Conservation (phyloP, 1,140 invertebrate genomes). For the Hermetia illucens region DNA sequence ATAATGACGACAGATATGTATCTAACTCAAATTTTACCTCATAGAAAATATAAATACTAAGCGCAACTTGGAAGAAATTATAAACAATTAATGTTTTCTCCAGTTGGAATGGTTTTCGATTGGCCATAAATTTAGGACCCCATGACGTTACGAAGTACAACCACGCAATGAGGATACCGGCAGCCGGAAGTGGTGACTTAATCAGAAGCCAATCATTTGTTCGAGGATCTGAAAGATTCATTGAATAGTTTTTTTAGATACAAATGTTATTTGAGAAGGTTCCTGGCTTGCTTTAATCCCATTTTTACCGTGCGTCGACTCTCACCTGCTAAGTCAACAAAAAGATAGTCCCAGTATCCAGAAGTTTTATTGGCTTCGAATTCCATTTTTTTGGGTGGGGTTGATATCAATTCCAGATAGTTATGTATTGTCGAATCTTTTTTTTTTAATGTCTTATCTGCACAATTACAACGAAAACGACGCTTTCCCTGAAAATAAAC, state of each 20-base stretch:
- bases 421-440: no score
- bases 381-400: slow-evolving; percentile 18
- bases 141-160: slow-evolving; percentile 56
- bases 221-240: slow-evolving; percentile 51
- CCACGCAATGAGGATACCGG: slow-evolving; percentile 51
- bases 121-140: slow-evolving; percentile 66
- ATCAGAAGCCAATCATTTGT: slow-evolving; percentile 78
- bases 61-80: slow-evolving; percentile 63
- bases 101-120: slow-evolving; percentile 63
- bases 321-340: slow-evolving; percentile 41
- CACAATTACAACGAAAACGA: no score
- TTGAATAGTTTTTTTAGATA: no score
- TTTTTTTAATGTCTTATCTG: no score
- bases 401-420: no score
- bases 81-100: slow-evolving; percentile 63
- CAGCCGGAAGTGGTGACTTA: slow-evolving; percentile 55
- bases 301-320: no score
- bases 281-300: no score
- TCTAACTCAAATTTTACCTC: no score
- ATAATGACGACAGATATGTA: no score
- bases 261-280: no score
- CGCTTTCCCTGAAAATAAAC: no score
- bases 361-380: slow-evolving; percentile 35
- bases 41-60: slow-evolving; percentile 59
- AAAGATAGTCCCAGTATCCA: slow-evolving; percentile 38